A percentile compares a stretch with the other conserved stretches of the same genome.
These are phyloP conservation scores for Stenoptilia bipunctidactyla DNA, from an alignment of 2,888 invertebrate genomes.

Conservation along the genomic window DNA sequence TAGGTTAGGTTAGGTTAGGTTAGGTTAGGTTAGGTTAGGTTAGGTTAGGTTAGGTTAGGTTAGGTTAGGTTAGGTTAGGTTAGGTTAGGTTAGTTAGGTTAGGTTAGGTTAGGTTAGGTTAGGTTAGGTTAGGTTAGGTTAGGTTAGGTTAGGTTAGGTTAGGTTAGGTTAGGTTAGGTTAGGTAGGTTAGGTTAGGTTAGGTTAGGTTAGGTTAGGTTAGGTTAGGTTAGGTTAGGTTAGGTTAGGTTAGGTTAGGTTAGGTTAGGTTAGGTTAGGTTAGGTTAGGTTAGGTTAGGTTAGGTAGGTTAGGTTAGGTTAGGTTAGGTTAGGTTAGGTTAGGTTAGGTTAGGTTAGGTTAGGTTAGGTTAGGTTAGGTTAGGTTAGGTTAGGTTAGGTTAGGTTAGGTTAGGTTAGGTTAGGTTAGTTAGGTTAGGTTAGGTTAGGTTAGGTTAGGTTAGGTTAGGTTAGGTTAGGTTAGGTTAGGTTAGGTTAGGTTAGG, in stretches of 20 bases:
- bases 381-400: conserved; percentile 9
- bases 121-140: conserved; percentile 16
- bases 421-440: conserved; percentile 6
- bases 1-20: conserved; percentile 6
- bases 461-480: conserved; percentile 10
- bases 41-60: conserved; percentile 9
- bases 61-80: conserved; percentile 9
- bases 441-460: conserved; percentile 10
- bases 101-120: conserved; percentile 10
- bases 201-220: conserved; percentile 9
- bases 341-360: conserved; percentile 11
- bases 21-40: conserved; percentile 5
- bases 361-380: conserved; percentile 10
- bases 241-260: conserved; percentile 15
- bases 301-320: conserved; percentile 7
- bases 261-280: conserved; percentile 14
- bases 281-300: conserved; percentile 10
- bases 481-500: conserved; percentile 16
- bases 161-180: conserved; percentile 14
- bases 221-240: conserved; percentile 11
- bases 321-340: conserved; percentile 8
- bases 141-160: conserved; percentile 11
- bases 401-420: conserved; percentile 12
- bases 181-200: too few relatives aligned
- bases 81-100: conserved; percentile 6